A percentile compares a stretch with the other conserved stretches of the same genome.
These are phyloP conservation scores for Atta cephalotes DNA, from an alignment of 1,140 invertebrate species.

Conservation along the genomic window DNA sequence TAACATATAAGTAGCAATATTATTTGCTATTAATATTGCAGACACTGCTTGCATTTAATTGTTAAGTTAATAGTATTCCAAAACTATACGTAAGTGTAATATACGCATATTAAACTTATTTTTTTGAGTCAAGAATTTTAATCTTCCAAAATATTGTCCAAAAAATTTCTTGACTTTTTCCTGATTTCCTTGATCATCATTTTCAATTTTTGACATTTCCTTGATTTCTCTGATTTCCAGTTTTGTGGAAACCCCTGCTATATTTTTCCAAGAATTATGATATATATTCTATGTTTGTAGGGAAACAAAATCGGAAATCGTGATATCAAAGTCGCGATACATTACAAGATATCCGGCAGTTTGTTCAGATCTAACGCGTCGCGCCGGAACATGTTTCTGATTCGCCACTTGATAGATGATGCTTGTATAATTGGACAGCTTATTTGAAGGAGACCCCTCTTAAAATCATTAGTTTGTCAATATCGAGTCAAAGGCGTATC, in stretches of 20 bases:
- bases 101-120: too few species aligned
- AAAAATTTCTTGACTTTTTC: too few species aligned
- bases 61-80: too few species aligned
- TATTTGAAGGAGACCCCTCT: background rate
- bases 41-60: too few species aligned
- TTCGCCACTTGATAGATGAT: constrained; percentile 34
- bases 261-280: constrained; percentile 34
- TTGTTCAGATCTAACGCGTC: background rate
- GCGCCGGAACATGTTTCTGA: constrained; percentile 8
- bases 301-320: constrained; percentile 48
- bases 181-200: too few species aligned
- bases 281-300: background rate
- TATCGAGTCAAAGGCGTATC: constrained; percentile 43
- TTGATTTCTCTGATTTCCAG: too few species aligned
- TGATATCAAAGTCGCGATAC: background rate
- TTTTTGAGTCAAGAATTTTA: too few species aligned
- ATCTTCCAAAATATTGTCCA: too few species aligned
- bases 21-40: too few species aligned
- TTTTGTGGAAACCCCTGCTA: background rate
- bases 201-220: too few species aligned
- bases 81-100: too few species aligned
- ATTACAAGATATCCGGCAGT: background rate
- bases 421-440: constrained; percentile 45
- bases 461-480: constrained; percentile 43
- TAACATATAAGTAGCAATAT: too few species aligned